phyloP scores from a whole-genome alignment of 2,113 vertebrate species.

The Alexandromys fortis region DNA sequence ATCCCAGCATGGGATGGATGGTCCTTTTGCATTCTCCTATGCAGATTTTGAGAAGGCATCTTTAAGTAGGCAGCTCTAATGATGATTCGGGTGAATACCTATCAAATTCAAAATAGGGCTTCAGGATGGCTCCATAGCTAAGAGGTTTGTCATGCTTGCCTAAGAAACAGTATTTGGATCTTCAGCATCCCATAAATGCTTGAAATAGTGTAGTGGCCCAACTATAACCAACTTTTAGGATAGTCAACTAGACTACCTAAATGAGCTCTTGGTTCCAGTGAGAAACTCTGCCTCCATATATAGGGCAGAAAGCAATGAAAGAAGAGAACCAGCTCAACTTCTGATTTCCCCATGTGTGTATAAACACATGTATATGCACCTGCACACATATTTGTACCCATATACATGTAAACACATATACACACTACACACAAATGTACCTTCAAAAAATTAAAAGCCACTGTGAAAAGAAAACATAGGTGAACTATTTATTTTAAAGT shows the following conservation, averaged over 20 bases:
- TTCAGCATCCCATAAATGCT: not conserved
- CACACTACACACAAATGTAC: not conserved
- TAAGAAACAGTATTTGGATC: not conserved
- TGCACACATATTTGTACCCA: not conserved
- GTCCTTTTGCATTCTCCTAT: not conserved
- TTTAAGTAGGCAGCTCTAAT: conserved; percentile 19
- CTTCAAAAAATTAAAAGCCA: conserved; percentile 35
- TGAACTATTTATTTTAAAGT: not conserved
- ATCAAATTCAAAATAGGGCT: not conserved
- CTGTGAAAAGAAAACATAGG: conserved; percentile 53
- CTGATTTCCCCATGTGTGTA: not conserved
- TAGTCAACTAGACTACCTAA: no score
- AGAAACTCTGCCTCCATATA: not conserved
- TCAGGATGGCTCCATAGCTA: no score
- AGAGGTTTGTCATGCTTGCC: not conserved
- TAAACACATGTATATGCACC: no score
- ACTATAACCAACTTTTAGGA: not conserved
- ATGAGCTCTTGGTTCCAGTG: not conserved
- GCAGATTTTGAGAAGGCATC: not conserved
- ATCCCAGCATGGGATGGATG: not conserved
- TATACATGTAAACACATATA: not conserved
- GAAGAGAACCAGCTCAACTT: no score
- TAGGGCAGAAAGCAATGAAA: not conserved
- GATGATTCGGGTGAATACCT: not conserved
- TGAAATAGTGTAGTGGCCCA: no score